A percentile compares a stretch with the other conserved stretches of the same genome.
Evolutionary conservation across 2,888 invertebrate genomes (phyloP).

Genomic region (Lingula anatina): DNA sequence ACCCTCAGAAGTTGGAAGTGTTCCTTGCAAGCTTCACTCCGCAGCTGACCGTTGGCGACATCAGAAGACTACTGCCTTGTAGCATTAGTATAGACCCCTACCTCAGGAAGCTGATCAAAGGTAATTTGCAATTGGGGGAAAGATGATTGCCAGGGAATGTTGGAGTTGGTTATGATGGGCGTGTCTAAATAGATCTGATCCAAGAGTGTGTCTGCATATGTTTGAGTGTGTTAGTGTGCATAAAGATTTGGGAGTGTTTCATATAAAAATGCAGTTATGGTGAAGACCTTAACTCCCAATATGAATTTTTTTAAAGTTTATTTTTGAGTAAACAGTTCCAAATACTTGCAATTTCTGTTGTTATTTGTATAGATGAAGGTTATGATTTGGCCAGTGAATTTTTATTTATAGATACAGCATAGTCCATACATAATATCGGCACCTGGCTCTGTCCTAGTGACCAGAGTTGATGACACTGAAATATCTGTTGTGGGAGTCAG

Average conservation of each 20-base stretch:
- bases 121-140: conserved; percentile 53
- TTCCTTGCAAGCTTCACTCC: conserved; percentile 68
- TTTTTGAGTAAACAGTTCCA: too few species aligned
- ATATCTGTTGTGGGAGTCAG: too few species aligned
- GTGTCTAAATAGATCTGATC: not conserved
- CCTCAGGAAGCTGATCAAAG: conserved; percentile 92
- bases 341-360: too few species aligned
- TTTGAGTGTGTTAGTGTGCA: too few species aligned
- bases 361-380: too few species aligned
- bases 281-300: not conserved
- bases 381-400: too few species aligned
- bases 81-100: conserved; percentile 98
- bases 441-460: too few species aligned
- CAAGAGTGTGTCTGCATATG: not conserved
- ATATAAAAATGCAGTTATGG: not conserved
- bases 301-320: not conserved
- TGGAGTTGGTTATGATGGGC: not conserved
- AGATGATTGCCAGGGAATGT: not conserved
- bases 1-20: conserved; percentile 90
- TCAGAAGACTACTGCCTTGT: conserved; percentile 94
- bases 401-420: too few species aligned
- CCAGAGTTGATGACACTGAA: too few species aligned
- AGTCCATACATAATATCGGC: too few species aligned
- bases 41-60: conserved; percentile 53
- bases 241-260: not conserved